These are phyloP conservation scores for Lutjanus argentimaculatus DNA, from an alignment of 2,797 vertebrate species.

Conservation along the genomic window DNA sequence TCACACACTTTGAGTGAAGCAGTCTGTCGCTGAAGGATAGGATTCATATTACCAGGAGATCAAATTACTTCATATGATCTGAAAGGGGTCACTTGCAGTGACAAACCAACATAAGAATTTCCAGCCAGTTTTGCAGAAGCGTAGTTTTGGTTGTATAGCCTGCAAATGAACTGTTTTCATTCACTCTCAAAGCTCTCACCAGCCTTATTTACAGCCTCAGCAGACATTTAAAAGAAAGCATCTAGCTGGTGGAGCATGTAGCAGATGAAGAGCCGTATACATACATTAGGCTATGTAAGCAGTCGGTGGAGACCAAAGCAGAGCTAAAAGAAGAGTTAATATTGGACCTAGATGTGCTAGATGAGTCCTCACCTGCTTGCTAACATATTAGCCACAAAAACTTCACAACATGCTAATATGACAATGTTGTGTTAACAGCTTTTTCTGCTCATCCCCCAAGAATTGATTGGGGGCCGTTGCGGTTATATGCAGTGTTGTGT, in stretches of 20 bases:
- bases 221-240: not conserved
- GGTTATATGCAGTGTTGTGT: too few species aligned
- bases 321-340: too few species aligned
- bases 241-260: not conserved
- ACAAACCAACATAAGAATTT: not conserved
- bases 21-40: too few species aligned
- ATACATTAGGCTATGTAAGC: not conserved
- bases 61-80: not conserved
- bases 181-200: not conserved
- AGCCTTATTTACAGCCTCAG: not conserved
- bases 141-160: not conserved
- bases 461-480: too few species aligned
- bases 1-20: too few species aligned
- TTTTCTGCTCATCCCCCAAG: too few species aligned
- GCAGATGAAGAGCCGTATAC: not conserved
- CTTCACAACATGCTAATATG: too few species aligned
- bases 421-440: too few species aligned
- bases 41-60: not conserved
- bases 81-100: not conserved
- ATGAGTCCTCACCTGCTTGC: too few species aligned
- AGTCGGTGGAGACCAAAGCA: not conserved
- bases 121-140: not conserved
- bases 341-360: not conserved
- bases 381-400: too few species aligned
- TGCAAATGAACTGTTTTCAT: not conserved